A percentile compares a stretch with the other conserved stretches of the same genome.
Evolutionary conservation across 2,113 vertebrate genomes (phyloP).

Genomic region (Circaetus gallicus): DNA sequence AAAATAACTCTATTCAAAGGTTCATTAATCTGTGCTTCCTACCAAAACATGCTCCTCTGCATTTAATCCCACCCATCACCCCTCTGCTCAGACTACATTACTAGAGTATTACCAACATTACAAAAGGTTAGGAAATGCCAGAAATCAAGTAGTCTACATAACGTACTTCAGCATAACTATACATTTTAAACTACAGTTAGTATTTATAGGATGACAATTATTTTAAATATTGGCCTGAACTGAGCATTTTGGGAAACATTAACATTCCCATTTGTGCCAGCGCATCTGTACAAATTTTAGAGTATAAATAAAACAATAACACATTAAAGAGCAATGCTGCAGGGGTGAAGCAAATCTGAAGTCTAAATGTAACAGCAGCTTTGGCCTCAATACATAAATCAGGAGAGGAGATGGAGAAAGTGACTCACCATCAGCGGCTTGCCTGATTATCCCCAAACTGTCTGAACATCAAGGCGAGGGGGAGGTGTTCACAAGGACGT

Average conservation of each 20-base stretch:
- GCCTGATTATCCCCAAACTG: not conserved
- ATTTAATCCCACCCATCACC: not conserved
- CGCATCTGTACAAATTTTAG: not conserved
- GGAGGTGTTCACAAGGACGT: not conserved
- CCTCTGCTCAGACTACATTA: not conserved
- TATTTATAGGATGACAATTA: not conserved
- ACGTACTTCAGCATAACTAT: not conserved
- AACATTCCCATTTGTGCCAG: not conserved
- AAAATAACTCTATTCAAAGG: not conserved
- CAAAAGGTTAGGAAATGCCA: not conserved
- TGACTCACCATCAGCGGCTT: not conserved
- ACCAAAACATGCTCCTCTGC: not conserved
- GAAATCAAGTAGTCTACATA: not conserved
- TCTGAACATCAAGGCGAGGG: not conserved
- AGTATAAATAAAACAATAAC: not conserved
- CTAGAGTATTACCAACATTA: not conserved
- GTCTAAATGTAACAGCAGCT: not conserved
- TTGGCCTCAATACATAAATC: constrained; percentile 24
- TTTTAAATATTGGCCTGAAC: not conserved
- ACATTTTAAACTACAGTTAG: not conserved
- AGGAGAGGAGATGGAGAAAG: not conserved
- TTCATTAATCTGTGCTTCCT: not conserved
- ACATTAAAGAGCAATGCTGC: not conserved
- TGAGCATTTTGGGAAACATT: not conserved
- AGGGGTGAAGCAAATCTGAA: not conserved